phyloP scores from a whole-genome alignment of 2,113 vertebrate genomes.

The Notiomystis cincta region DNA sequence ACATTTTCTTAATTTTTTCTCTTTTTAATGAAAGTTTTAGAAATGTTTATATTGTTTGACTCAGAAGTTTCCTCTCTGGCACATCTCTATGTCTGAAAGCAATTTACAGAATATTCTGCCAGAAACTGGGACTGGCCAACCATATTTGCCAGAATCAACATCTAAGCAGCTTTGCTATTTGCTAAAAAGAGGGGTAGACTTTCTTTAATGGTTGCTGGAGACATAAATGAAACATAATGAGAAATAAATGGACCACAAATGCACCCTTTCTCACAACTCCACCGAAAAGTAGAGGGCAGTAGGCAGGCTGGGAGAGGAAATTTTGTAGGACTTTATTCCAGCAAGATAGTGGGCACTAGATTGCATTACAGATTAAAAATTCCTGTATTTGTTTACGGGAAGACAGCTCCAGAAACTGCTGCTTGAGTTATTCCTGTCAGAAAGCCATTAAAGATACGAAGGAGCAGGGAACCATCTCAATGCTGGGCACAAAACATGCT shows the following conservation, averaged over 20 bases:
- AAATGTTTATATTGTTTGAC: background rate
- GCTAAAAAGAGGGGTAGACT: background rate
- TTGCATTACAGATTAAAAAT: background rate
- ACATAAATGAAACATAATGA: background rate
- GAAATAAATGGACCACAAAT: background rate
- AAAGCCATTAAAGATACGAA: background rate
- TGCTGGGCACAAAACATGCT: background rate
- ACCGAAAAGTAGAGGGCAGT: fast-evolving
- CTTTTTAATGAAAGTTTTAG: background rate
- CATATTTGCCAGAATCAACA: background rate
- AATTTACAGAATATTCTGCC: background rate
- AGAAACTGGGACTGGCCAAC: background rate
- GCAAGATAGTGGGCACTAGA: background rate
- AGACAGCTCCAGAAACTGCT: background rate
- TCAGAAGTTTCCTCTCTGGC: background rate
- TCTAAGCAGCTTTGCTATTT: background rate
- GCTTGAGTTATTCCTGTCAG: background rate
- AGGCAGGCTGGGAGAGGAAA: background rate
- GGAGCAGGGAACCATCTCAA: background rate
- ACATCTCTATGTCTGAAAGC: background rate
- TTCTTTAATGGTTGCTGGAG: background rate
- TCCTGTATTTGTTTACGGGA: background rate
- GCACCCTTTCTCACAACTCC: background rate
- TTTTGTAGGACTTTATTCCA: background rate
- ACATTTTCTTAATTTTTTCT: background rate